phyloP scores from a whole-genome alignment of 1,140 invertebrate genomes.

The Aricia agestis region DNA sequence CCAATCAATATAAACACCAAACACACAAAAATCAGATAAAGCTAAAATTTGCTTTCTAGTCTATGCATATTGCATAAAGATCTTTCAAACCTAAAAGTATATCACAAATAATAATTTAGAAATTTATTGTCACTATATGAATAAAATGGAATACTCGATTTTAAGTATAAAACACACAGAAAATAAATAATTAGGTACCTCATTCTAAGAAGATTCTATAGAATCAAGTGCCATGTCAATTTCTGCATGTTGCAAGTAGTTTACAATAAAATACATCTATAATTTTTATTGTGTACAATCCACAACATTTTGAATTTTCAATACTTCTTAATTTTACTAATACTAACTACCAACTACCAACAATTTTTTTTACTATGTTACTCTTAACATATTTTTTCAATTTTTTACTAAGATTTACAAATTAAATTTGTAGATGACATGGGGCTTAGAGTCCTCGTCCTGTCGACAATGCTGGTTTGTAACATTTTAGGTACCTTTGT shows the following conservation, averaged over 20 bases:
- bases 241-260: too few species aligned
- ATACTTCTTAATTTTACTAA: neutral
- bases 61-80: neutral
- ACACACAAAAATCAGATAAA: constrained; percentile 9
- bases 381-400: neutral
- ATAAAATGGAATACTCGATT: neutral
- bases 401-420: neutral
- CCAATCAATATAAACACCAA: neutral
- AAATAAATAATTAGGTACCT: too few species aligned
- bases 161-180: neutral
- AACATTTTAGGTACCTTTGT: too few species aligned
- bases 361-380: neutral
- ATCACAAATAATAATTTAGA: neutral
- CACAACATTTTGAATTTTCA: neutral
- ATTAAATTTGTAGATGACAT: neutral
- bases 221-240: too few species aligned
- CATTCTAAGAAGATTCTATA: too few species aligned
- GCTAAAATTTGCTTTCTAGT: neutral
- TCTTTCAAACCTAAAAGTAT: neutral
- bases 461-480: too few species aligned
- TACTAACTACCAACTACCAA: neutral
- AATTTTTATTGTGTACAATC: too few species aligned
- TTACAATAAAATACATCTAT: too few species aligned
- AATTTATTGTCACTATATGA: neutral
- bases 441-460: too few species aligned